These are phyloP conservation scores for Odocoileus hemionus DNA, from an alignment of 2,113 vertebrate species.

Conservation along the genomic window DNA sequence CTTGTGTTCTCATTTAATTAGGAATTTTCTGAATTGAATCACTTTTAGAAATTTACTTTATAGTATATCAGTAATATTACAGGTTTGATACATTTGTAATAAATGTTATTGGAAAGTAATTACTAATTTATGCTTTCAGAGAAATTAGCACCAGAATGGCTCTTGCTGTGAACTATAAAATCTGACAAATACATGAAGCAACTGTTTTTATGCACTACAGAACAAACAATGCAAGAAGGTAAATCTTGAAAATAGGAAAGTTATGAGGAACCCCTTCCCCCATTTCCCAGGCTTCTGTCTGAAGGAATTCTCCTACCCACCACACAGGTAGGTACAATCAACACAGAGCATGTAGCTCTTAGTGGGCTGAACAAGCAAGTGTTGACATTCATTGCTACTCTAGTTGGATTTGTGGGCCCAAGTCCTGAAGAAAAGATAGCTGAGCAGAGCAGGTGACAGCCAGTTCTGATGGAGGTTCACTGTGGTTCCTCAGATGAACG, in stretches of 20 bases:
- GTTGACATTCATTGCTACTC: not conserved
- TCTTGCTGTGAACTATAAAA: not conserved
- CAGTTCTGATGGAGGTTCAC: not conserved
- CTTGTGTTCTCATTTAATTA: not conserved
- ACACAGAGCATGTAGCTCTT: not conserved
- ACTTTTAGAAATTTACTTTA: not conserved
- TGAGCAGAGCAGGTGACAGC: not conserved
- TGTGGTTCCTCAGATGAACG: not conserved
- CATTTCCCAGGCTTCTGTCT: not conserved
- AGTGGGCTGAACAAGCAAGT: not conserved
- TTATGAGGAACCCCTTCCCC: not conserved
- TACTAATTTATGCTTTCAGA: not conserved
- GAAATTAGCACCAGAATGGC: not conserved
- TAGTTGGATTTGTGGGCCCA: not conserved
- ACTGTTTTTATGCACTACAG: not conserved
- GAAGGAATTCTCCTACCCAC: not conserved
- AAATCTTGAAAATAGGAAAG: not conserved
- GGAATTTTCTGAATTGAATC: not conserved
- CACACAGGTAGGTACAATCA: not conserved
- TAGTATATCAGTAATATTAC: not conserved
- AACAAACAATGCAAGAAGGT: not conserved
- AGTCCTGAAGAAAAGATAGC: not conserved
- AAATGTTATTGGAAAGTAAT: not conserved
- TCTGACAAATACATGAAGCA: not conserved
- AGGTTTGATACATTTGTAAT: not conserved